A percentile compares a stretch with the other conserved stretches of the same genome.
These are phyloP conservation scores for Ptyas mucosa DNA, from an alignment of 2,113 vertebrate genomes.

Conservation along the genomic window DNA sequence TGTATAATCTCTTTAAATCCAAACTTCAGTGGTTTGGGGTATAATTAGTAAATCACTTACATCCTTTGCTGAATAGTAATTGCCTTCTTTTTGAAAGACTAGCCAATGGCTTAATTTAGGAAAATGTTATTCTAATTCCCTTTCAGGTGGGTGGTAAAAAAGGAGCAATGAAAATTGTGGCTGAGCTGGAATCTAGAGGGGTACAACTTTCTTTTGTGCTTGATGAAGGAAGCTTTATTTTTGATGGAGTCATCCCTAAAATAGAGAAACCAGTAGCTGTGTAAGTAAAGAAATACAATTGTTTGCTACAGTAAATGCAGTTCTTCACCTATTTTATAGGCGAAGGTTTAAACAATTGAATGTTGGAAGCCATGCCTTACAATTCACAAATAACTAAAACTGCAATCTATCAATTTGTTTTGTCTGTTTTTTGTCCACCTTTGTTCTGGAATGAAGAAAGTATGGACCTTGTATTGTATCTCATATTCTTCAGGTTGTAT, in stretches of 20 bases:
- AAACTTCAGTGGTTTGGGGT: not conserved
- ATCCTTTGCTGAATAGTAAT: not conserved
- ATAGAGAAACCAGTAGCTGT: constrained; percentile 81
- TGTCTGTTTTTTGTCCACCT: not conserved
- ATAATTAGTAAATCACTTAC: not conserved
- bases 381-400: not conserved
- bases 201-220: constrained; percentile 81
- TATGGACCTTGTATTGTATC: not conserved
- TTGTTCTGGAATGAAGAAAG: not conserved
- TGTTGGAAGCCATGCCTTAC: not conserved
- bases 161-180: constrained; percentile 80
- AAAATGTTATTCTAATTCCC: not conserved
- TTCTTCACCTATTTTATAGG: not conserved
- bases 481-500: not conserved
- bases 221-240: constrained; percentile 80
- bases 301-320: not conserved
- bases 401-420: not conserved
- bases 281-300: constrained; percentile 69
- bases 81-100: not conserved
- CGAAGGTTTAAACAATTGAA: not conserved
- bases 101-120: not conserved
- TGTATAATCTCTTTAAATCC: not conserved
- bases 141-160: constrained; percentile 74
- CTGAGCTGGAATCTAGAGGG: constrained; percentile 74
- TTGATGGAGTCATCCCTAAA: constrained; percentile 72